These are phyloP conservation scores for Nothobranchius furzeri DNA, from an alignment of 2,113 vertebrate genomes.

Conservation along the genomic window DNA sequence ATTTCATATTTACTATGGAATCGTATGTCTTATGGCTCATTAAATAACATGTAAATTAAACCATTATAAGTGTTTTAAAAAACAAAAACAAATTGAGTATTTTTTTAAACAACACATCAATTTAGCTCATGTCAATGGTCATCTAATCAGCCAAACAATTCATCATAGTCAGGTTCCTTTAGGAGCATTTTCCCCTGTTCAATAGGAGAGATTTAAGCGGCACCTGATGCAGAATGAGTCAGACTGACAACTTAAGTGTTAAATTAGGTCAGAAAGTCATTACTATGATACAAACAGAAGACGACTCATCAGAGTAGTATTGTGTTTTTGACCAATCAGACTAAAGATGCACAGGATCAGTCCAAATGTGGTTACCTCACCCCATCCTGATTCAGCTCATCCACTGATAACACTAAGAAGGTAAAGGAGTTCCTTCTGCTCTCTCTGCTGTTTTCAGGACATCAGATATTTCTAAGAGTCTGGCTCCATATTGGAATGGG, in stretches of 20 bases:
- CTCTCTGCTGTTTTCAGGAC: conserved; percentile 35
- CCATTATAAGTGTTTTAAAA: neutral
- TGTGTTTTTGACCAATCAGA: conserved; percentile 18
- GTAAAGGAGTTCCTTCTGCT: conserved; percentile 14
- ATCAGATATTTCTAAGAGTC: neutral
- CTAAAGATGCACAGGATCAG: conserved; percentile 53
- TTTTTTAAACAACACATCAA: neutral
- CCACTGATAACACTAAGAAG: conserved; percentile 1
- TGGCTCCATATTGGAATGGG: conserved; percentile 15
- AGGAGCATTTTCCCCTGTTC: neutral
- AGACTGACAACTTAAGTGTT: neutral
- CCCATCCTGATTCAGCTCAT: conserved; percentile 15
- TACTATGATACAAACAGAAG: neutral
- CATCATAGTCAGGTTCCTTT: neutral
- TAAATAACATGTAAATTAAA: too few relatives aligned
- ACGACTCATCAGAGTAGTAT: conserved; percentile 15
- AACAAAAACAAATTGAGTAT: neutral
- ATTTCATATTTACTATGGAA: too few relatives aligned
- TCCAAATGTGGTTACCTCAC: conserved; percentile 1
- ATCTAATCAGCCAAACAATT: neutral
- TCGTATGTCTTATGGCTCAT: too few relatives aligned
- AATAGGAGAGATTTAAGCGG: neutral
- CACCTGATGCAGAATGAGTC: neutral
- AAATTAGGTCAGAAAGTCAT: neutral
- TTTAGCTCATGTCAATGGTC: neutral